Conservation (phyloP, 1,140 invertebrate species). For the Drosophila bocki region DNA sequence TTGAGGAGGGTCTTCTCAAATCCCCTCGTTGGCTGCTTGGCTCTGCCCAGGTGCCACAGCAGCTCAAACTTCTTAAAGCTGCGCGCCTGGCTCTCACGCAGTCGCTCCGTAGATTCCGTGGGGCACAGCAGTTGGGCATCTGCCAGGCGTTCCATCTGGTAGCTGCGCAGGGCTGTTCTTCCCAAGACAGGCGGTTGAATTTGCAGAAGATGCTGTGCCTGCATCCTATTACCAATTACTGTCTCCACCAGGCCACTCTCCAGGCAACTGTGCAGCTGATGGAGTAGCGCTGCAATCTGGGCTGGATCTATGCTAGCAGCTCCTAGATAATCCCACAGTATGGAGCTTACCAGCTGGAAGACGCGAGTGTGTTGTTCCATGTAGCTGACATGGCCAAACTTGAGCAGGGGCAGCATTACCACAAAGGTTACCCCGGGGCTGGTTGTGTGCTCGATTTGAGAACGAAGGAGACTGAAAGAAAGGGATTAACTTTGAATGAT, state of each 20-base stretch:
- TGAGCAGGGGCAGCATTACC: conserved; percentile 89
- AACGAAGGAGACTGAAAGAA: conserved; percentile 85
- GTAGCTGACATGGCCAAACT: conserved; percentile 88
- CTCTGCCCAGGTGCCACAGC: conserved; percentile 92
- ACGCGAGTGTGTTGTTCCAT: conserved; percentile 89
- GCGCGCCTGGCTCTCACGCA: conserved; percentile 86
- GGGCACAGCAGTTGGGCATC: conserved; percentile 80
- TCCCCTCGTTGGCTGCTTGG: conserved; percentile 86
- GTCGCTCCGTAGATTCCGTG: conserved; percentile 52
- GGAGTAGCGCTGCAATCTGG: conserved; percentile 72
- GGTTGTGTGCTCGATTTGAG: conserved; percentile 86
- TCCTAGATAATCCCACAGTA: conserved; percentile 82
- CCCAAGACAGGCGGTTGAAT: conserved; percentile 27
- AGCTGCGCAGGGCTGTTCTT: conserved; percentile 48
- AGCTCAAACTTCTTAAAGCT: conserved; percentile 91
- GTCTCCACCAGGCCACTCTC: conserved; percentile 82
- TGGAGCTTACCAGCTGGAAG: conserved; percentile 87
- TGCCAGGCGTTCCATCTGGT: conserved; percentile 64
- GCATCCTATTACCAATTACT: conserved; percentile 80
- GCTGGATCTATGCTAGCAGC: conserved; percentile 59
- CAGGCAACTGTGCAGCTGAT: conserved; percentile 82
- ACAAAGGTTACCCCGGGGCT: conserved; percentile 88
- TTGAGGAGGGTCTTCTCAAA: conserved; percentile 83
- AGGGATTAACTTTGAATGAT: too few relatives aligned
- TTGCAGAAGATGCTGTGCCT: conserved; percentile 72